These are phyloP conservation scores for Caradrina clavipalpis DNA, from an alignment of 2,888 invertebrate genomes.

Conservation along the genomic window DNA sequence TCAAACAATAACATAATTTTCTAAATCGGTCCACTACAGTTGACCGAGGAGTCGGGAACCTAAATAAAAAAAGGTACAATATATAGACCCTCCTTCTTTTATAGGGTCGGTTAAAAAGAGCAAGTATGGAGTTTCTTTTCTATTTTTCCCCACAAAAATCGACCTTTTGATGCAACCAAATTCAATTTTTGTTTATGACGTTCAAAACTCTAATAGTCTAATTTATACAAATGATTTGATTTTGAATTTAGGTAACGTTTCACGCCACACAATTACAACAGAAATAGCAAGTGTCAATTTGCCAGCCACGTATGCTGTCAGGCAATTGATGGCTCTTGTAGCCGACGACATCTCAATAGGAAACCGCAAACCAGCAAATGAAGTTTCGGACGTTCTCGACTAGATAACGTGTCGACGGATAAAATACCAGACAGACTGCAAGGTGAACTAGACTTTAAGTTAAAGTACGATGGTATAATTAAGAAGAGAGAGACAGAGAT, in stretches of 20 bases:
- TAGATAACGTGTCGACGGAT: constrained; percentile 15
- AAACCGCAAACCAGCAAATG: constrained; percentile 54
- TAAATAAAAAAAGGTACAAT: too few species aligned
- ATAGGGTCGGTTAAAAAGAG: too few species aligned
- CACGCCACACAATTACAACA: background rate
- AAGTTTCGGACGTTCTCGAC: constrained; percentile 43
- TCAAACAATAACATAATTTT: too few species aligned
- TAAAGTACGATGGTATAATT: background rate
- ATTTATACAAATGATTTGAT: too few species aligned
- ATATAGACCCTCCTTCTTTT: too few species aligned
- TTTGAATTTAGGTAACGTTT: background rate
- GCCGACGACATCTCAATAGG: constrained; percentile 42
- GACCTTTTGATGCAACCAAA: too few species aligned
- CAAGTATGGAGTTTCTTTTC: too few species aligned
- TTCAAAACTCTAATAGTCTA: too few species aligned
- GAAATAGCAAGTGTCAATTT: constrained; percentile 34
- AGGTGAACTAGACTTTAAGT: constrained; percentile 2
- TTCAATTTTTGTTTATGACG: too few species aligned
- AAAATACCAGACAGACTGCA: constrained; percentile 8
- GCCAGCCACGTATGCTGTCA: constrained; percentile 18
- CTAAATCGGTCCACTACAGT: too few species aligned
- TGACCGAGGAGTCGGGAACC: too few species aligned
- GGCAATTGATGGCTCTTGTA: constrained; percentile 50
- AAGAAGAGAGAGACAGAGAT: background rate
- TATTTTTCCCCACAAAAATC: too few species aligned